These are phyloP conservation scores for Tinamus major DNA, from an alignment of 2,797 vertebrate species.

Conservation along the genomic window DNA sequence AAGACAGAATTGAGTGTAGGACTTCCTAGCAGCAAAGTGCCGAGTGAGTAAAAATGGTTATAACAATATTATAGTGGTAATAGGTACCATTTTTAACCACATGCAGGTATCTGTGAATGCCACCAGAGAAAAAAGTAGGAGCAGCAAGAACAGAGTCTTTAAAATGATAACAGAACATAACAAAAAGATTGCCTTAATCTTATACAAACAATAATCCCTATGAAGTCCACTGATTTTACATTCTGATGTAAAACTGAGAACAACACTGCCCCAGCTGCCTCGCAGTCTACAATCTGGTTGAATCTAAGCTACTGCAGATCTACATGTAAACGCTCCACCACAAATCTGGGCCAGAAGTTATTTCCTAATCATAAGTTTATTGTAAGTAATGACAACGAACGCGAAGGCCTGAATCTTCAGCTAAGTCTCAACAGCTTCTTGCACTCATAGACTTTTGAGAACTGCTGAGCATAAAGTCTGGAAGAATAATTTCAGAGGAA, in stretches of 20 bases:
- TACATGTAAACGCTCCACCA: background rate
- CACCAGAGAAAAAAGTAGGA: background rate
- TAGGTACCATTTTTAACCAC: background rate
- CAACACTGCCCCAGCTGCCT: background rate
- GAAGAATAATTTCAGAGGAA: background rate
- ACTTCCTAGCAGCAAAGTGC: background rate
- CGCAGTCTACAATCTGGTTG: background rate
- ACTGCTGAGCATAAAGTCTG: background rate
- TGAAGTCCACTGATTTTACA: constrained; percentile 7
- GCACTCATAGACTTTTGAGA: background rate
- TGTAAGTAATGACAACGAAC: background rate
- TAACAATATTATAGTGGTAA: background rate
- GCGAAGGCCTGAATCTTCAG: background rate
- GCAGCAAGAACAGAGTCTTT: background rate
- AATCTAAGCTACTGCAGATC: background rate
- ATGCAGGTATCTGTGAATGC: background rate
- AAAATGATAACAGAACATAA: background rate
- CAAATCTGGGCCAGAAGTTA: background rate
- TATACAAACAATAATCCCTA: background rate
- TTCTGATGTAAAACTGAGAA: background rate
- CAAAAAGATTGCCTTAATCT: constrained; percentile 4
- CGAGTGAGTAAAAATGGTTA: background rate
- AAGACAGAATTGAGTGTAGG: background rate
- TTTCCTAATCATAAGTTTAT: background rate
- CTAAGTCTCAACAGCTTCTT: background rate